Evolutionary conservation across 2,113 vertebrate genomes (phyloP).

Genomic region (Gobiocypris rarus): DNA sequence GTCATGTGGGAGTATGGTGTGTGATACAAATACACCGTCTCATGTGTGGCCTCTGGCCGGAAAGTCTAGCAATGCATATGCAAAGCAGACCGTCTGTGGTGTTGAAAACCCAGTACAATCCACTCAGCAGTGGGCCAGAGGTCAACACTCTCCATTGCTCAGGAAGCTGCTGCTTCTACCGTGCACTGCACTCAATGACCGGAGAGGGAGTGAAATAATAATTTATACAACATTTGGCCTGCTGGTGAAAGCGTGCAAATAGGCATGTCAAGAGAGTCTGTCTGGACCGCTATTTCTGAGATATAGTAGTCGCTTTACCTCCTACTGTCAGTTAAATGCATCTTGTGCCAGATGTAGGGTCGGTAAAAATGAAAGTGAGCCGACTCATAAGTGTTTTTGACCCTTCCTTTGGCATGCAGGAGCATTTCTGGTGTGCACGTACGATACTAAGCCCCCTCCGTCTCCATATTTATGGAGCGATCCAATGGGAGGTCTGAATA

Average conservation of each 20-base stretch:
- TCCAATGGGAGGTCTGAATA: constrained; percentile 50
- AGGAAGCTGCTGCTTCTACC: constrained; percentile 26
- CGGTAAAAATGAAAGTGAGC: constrained; percentile 4
- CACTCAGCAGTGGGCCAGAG: constrained; percentile 44
- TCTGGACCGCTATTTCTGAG: constrained; percentile 1
- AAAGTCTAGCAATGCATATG: constrained; percentile 31
- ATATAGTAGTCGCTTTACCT: not conserved
- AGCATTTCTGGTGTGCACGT: constrained; percentile 29
- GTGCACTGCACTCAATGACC: constrained; percentile 5
- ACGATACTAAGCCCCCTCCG: constrained; percentile 16
- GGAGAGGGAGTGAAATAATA: constrained; percentile 26
- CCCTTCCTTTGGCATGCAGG: constrained; percentile 37
- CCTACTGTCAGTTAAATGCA: not conserved
- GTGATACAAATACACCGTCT: constrained; percentile 37
- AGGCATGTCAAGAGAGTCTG: constrained; percentile 1
- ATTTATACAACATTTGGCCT: constrained; percentile 42
- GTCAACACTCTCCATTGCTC: constrained; percentile 36
- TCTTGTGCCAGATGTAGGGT: not conserved
- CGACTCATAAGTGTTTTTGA: constrained; percentile 32
- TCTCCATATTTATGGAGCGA: constrained; percentile 53
- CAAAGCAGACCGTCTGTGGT: constrained; percentile 45
- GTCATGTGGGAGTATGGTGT: constrained; percentile 25
- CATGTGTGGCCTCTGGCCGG: constrained; percentile 36
- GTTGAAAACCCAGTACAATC: constrained; percentile 61
- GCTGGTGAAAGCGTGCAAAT: not conserved